A percentile compares a stretch with the other conserved stretches of the same genome.
phyloP scores from a whole-genome alignment of 2,888 invertebrate genomes.

The Philereme vetulata region DNA sequence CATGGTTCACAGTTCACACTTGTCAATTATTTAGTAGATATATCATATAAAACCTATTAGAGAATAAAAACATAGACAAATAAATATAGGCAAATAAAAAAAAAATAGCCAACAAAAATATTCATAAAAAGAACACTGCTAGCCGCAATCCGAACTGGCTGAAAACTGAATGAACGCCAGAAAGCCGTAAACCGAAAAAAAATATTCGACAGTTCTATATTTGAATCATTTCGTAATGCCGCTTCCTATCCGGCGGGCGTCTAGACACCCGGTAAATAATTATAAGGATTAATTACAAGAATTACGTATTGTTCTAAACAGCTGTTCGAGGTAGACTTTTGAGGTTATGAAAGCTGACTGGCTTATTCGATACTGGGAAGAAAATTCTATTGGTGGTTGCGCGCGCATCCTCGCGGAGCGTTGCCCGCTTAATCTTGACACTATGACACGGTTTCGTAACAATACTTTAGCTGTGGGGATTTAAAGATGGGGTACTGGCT shows the following conservation, averaged over 20 bases:
- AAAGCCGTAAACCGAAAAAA: constrained; percentile 73
- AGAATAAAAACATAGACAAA: constrained; percentile 30
- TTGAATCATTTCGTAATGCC: constrained; percentile 76
- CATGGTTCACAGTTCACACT: constrained; percentile 51
- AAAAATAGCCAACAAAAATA: constrained; percentile 15
- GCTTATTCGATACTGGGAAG: constrained; percentile 69
- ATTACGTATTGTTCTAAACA: constrained; percentile 56
- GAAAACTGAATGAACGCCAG: constrained; percentile 77
- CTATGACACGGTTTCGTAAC: constrained; percentile 52
- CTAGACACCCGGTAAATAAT: constrained; percentile 49
- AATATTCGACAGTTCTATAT: constrained; percentile 64
- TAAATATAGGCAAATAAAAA: constrained; percentile 8
- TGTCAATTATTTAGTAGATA: constrained; percentile 36
- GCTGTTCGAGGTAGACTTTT: constrained; percentile 68
- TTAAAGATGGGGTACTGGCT: constrained; percentile 4
- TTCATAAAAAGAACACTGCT: constrained; percentile 53
- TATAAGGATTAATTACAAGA: constrained; percentile 42
- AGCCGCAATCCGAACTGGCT: constrained; percentile 54
- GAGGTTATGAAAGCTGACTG: constrained; percentile 78
- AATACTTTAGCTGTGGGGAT: constrained; percentile 25
- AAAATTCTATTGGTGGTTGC: constrained; percentile 60
- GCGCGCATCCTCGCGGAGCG: constrained; percentile 68
- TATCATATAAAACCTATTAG: constrained; percentile 46
- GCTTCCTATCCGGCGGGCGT: constrained; percentile 50
- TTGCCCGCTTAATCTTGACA: constrained; percentile 56